Base-by-base conservation (phyloP, 2,113 vertebrate species). In the Pedionomus torquatus region DNA sequence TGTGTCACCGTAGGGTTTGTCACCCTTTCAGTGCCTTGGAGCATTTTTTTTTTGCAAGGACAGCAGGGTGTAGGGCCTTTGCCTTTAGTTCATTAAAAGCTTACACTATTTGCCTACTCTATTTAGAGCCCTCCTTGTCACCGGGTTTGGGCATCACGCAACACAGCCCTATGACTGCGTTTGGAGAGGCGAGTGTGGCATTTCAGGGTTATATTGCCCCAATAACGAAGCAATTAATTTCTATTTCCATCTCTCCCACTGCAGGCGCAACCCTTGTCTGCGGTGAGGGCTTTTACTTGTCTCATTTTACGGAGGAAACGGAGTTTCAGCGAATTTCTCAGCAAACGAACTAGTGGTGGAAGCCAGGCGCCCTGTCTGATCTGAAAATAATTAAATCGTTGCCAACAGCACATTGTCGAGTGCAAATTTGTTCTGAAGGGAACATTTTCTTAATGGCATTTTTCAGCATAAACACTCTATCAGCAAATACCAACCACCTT, bases 401-500 rank as follows among this genome's bases (percentile, higher is more conserved):
- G 54, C 87, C 66, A 74, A 21, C 33, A 33, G 70, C 54, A 20
- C 35, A 0, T 41, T 8, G 9, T 35, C 44, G 79, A 72, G 46
- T 23, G 79, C n/a, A 35, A 55, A 86, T 81, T 70, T 77, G 57
- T 81, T 88, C 79, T 0, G 0, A 65, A 70, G 80, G 72, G 77
- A 95, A 51, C 37, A 4, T 89, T 92, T 92, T 54, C 83, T 55
- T 93, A 66, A 76, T 35, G 64, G 46, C 70, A 60, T 46, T 93
- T 90, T 83, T 89, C 64, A 51, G 91, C 68, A 70, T 70, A 93
- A 92, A 81, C 44, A 61, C 19, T 74, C 55, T 4, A 74, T 37
- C 72, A 93, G 41, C 89, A 94, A 77, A 21, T 72, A 44, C 3
- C 69, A 81, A 49, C 89, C 58, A 43, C 24, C 64, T 78, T 28